Evolutionary conservation across 2,113 vertebrate genomes (phyloP).

Genomic region (Osmerus mordax): DNA sequence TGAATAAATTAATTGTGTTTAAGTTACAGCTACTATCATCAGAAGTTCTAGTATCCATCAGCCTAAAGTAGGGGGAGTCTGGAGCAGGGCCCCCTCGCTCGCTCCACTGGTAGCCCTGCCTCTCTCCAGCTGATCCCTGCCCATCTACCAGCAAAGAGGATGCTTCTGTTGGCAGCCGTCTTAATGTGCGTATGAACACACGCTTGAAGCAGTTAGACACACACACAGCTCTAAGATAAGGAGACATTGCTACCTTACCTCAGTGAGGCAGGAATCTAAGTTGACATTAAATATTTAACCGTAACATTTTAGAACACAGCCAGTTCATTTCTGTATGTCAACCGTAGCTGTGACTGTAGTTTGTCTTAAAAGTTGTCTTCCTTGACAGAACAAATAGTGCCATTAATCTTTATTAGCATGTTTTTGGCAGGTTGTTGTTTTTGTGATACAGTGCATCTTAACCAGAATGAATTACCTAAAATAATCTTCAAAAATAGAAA

Average conservation of each 20-base stretch:
- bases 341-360: no score
- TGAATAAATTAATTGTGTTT: no score
- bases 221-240: neutral
- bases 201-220: neutral
- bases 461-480: no score
- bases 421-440: no score
- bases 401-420: no score
- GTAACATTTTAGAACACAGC: neutral
- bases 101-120: neutral
- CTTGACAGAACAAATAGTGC: no score
- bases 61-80: neutral
- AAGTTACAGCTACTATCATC: no score
- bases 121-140: neutral
- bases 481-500: no score
- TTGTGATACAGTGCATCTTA: no score
- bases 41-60: no score
- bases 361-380: no score
- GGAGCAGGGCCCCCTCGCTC: neutral
- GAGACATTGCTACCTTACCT: no score
- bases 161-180: neutral
- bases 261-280: neutral
- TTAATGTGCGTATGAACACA: neutral
- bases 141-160: neutral
- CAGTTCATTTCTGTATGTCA: neutral
- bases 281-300: neutral